Evolutionary conservation across 2,888 invertebrate genomes (phyloP), one percentile per base, ranked within the genome.

Genomic region (Corbicula japonica): DNA sequence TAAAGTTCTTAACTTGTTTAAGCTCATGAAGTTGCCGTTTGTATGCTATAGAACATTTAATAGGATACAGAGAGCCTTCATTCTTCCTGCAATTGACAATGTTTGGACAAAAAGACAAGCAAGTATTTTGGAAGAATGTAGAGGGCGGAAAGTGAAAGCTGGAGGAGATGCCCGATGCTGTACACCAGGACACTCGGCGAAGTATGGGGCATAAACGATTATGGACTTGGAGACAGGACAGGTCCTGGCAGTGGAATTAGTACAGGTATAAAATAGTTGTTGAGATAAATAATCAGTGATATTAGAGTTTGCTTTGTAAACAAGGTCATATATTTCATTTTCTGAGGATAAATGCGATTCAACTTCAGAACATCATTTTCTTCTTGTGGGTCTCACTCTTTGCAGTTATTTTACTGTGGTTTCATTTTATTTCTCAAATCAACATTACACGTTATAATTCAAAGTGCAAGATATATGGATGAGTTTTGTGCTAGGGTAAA

Each of bases 151-250:
- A 10, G 46, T 46, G 3, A 46, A 12, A 10, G 4, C n/a, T 3
- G 56, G 56, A 12, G 56, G 56, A 15, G 56, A 30, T 56, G 56
- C 56, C 12, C 26, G 32, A 1, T 56, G 56, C 30, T 56, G 56
- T 28, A 2, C 28, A 21, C 56, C 56, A 15, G 56, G 26, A 3
- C 30, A 56, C 32, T 18, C 56, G 32, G 56, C 56, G 6, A 56
- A 56, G 32, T 28, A 56, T 30, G 30, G 26, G 8, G 10, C 30
- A 1, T 56, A 56, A 12, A 30, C 26, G 8, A 12, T 30, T 21
- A 56, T 28, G 56, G 56, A 28, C 56, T 10, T 56, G 30, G 56
- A 56, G 30, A 56, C 56, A 15, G 30, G 56, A 28, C 56, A 30
- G 8, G 56, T 5, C 10, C n/a, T 56, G 4, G 46, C 46, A n/a